Evolutionary conservation across 1,140 invertebrate genomes (phyloP).

Genomic region (Chymomyza costata): DNA sequence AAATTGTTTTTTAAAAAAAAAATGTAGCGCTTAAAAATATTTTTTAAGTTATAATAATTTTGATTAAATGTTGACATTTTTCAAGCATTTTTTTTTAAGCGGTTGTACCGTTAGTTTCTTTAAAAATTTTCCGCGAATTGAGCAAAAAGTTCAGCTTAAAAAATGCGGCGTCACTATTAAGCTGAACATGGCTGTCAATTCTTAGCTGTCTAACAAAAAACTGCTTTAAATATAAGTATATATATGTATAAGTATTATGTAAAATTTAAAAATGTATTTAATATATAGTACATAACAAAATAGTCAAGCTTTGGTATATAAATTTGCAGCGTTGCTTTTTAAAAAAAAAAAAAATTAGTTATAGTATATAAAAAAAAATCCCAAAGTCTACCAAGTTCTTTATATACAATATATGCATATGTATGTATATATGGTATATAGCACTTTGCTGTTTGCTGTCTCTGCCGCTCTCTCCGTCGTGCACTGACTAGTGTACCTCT

Average conservation of each 20-base stretch:
- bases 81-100: constrained; percentile 2
- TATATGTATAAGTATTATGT: constrained; percentile 6
- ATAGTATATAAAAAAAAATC: too few relatives aligned
- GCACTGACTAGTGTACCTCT: neutral
- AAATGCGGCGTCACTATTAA: too few relatives aligned
- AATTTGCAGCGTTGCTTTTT: neutral
- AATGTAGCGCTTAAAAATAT: constrained; percentile 2
- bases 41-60: constrained; percentile 22
- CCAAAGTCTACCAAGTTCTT: too few relatives aligned
- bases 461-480: neutral
- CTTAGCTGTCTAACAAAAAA: too few relatives aligned
- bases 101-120: too few relatives aligned
- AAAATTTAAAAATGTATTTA: constrained; percentile 4
- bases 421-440: neutral
- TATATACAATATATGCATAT: constrained; percentile 5
- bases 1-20: constrained; percentile 10
- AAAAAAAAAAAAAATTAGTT: constrained; percentile 12
- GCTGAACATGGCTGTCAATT: too few relatives aligned
- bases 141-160: too few relatives aligned
- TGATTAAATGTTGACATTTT: constrained; percentile 24
- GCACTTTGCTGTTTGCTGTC: neutral
- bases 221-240: constrained; percentile 15
- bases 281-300: constrained; percentile 8
- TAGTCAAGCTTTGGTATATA: constrained; percentile 61
- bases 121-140: constrained; percentile 6